Evolutionary conservation across 2,113 vertebrate species (phyloP).

Genomic region (Shinisaurus crocodilurus): DNA sequence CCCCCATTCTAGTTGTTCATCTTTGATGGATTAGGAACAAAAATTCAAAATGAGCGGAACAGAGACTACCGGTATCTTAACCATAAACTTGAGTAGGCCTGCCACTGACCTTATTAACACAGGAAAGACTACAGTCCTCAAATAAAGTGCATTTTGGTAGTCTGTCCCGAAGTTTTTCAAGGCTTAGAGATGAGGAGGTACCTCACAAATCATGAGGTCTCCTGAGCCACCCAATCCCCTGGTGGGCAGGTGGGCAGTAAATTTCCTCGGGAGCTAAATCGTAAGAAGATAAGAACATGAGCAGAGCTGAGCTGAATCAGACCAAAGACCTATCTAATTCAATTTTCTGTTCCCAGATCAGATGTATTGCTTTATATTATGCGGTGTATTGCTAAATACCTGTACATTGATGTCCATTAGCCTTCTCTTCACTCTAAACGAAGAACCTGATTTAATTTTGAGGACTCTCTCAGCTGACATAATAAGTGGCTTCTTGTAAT

Average conservation of each 20-base stretch:
- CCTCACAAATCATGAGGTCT: background rate
- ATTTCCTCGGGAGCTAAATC: background rate
- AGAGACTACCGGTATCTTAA: background rate
- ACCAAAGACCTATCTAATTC: no score
- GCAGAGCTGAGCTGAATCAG: no score
- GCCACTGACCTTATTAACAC: background rate
- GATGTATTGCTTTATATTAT: background rate
- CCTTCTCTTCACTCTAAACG: background rate
- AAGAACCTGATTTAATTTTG: background rate
- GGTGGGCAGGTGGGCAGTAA: no score
- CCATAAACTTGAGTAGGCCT: background rate
- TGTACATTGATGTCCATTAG: background rate
- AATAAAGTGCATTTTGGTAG: background rate
- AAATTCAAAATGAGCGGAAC: background rate
- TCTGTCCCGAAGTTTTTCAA: background rate
- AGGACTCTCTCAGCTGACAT: background rate
- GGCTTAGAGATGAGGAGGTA: background rate
- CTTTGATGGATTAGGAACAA: background rate
- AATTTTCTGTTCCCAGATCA: no score
- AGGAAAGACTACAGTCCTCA: background rate
- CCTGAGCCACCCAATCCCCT: background rate
- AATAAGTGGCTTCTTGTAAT: background rate
- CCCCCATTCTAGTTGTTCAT: background rate
- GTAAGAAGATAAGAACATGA: no score
- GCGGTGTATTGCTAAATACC: background rate